Evolutionary conservation across 2,888 invertebrate species (phyloP).

Genomic region (Parasteatoda lunata): DNA sequence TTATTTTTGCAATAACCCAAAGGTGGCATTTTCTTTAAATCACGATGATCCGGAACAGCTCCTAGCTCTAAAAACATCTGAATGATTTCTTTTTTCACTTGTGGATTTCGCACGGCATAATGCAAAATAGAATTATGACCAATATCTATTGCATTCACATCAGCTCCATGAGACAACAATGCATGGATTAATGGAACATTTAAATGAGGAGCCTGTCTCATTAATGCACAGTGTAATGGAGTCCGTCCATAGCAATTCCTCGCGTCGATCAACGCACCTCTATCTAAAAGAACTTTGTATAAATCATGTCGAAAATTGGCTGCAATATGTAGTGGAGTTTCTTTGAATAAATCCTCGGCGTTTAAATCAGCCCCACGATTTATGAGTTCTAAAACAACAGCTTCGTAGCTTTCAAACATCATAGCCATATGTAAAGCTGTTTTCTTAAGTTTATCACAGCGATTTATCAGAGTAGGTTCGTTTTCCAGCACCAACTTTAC

Average conservation of each 20-base stretch:
- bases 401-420: background rate
- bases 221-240: background rate
- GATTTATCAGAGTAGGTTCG: background rate
- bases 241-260: background rate
- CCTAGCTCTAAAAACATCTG: background rate
- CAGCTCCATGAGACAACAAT: background rate
- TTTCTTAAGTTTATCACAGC: background rate
- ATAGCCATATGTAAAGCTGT: background rate
- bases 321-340: background rate
- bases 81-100: background rate
- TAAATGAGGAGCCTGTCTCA: background rate
- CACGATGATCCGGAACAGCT: background rate
- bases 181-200: background rate
- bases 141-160: background rate
- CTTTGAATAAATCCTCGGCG: background rate
- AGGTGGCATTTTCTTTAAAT: background rate
- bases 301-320: too few species aligned
- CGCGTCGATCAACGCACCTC: background rate
- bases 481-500: background rate
- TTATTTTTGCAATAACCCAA: background rate
- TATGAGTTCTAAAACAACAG: background rate
- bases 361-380: conserved; percentile 2
- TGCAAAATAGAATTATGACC: background rate
- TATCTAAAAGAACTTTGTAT: background rate
- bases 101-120: background rate